Conservation (phyloP, 2,113 vertebrate genomes). For the Plectropomus leopardus region DNA sequence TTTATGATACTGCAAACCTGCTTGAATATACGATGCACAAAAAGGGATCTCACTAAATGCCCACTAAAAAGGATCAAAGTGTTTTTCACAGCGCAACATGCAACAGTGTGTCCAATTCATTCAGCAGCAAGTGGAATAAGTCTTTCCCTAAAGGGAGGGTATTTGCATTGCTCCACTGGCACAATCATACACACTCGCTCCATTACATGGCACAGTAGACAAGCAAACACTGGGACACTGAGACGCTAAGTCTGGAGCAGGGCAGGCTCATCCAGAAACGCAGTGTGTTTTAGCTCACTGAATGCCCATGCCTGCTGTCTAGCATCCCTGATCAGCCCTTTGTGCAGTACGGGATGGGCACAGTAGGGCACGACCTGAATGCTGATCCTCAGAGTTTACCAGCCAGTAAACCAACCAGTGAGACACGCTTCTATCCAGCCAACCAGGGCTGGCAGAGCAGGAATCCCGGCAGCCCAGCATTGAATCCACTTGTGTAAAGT, state of each 20-base stretch:
- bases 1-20: background rate
- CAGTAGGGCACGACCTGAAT: constrained; percentile 65
- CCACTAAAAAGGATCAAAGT: constrained; percentile 20
- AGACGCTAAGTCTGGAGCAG: constrained; percentile 58
- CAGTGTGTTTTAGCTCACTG: constrained; percentile 50
- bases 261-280: constrained; percentile 32
- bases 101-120: constrained; percentile 23
- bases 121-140: constrained; percentile 7
- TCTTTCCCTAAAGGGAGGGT: constrained; percentile 20
- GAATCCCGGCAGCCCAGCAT: constrained; percentile 42
- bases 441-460: constrained; percentile 52
- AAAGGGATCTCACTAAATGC: background rate
- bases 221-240: constrained; percentile 71
- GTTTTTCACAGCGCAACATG: constrained; percentile 11
- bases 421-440: constrained; percentile 46
- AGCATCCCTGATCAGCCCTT: constrained; percentile 73
- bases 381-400: constrained; percentile 55
- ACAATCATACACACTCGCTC: constrained; percentile 54
- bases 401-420: constrained; percentile 45
- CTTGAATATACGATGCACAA: background rate
- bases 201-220: constrained; percentile 71
- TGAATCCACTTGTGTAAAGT: constrained; percentile 32
- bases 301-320: constrained; percentile 64
- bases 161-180: constrained; percentile 58
- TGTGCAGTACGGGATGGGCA: constrained; percentile 58